phyloP scores from a whole-genome alignment of 2,888 invertebrate species.

The Papilio protenor region DNA sequence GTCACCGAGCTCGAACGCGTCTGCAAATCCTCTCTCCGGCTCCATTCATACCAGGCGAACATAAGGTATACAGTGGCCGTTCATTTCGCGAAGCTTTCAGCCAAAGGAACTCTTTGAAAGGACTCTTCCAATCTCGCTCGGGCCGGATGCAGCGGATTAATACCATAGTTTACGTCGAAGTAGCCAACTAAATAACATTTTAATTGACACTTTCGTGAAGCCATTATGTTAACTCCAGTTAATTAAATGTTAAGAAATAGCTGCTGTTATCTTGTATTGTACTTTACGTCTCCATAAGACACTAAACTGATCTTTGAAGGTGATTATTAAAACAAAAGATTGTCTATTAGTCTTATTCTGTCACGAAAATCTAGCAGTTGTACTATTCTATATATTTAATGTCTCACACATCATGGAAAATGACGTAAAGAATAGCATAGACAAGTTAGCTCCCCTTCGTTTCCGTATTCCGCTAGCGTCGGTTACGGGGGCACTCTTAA shows the following conservation, averaged over 20 bases:
- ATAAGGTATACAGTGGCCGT: slow-evolving; percentile 64
- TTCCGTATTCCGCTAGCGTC: slow-evolving; percentile 10
- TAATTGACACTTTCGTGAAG: not conserved
- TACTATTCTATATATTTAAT: not conserved
- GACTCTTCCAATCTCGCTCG: slow-evolving; percentile 56
- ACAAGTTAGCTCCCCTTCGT: slow-evolving; percentile 5
- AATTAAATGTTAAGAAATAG: not conserved
- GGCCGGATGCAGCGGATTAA: slow-evolving; percentile 34
- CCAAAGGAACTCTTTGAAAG: slow-evolving; percentile 58
- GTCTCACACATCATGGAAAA: not conserved
- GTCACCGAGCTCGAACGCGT: slow-evolving; percentile 41
- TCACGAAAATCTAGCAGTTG: not conserved
- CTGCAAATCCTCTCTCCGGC: slow-evolving; percentile 46
- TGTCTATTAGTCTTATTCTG: not conserved
- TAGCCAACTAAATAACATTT: slow-evolving; percentile 8
- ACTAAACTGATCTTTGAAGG: not conserved
- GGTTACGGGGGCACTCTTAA: slow-evolving; percentile 22
- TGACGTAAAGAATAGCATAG: not conserved
- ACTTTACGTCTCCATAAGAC: not conserved
- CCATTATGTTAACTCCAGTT: not conserved
- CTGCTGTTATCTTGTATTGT: not conserved
- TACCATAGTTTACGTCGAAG: slow-evolving; percentile 21
- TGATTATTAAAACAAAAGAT: not conserved
- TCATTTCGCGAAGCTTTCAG: slow-evolving; percentile 61
- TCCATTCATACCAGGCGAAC: slow-evolving; percentile 56